Conservation (phyloP, 2,797 vertebrate genomes). For the Sebastes dallii region DNA sequence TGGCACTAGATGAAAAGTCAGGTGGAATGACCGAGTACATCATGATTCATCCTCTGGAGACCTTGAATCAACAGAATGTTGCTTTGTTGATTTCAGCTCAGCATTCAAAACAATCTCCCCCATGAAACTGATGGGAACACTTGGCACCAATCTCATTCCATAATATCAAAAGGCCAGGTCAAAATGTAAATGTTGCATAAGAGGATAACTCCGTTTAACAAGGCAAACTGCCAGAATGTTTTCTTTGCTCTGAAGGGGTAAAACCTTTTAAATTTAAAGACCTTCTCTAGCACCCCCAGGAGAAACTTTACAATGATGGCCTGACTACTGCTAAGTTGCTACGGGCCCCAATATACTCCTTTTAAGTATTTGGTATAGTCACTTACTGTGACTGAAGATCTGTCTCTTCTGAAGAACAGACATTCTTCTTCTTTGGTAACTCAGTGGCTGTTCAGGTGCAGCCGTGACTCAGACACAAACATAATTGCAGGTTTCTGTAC, state of each 20-base stretch:
- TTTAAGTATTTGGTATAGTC: not conserved
- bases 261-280: not conserved
- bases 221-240: not conserved
- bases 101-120: too few relatives aligned
- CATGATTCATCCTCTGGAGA: too few relatives aligned
- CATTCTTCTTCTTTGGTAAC: not conserved
- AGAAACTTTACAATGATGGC: not conserved
- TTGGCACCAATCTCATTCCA: too few relatives aligned
- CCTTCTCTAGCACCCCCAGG: not conserved
- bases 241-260: not conserved
- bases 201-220: not conserved
- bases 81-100: too few relatives aligned
- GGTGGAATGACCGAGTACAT: too few relatives aligned
- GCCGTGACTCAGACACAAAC: constrained; percentile 37
- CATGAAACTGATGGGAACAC: too few relatives aligned
- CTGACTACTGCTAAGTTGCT: not conserved
- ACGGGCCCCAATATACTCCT: not conserved
- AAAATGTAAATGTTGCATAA: not conserved
- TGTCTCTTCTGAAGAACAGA: not conserved
- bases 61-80: too few relatives aligned
- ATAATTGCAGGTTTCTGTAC: constrained; percentile 12
- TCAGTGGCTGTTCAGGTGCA: constrained; percentile 11
- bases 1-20: too few relatives aligned
- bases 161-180: not conserved
- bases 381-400: not conserved